A percentile compares a stretch with the other conserved stretches of the same genome.
These are phyloP conservation scores for Tiliacea aurago DNA, from an alignment of 2,888 invertebrate genomes.

Conservation along the genomic window DNA sequence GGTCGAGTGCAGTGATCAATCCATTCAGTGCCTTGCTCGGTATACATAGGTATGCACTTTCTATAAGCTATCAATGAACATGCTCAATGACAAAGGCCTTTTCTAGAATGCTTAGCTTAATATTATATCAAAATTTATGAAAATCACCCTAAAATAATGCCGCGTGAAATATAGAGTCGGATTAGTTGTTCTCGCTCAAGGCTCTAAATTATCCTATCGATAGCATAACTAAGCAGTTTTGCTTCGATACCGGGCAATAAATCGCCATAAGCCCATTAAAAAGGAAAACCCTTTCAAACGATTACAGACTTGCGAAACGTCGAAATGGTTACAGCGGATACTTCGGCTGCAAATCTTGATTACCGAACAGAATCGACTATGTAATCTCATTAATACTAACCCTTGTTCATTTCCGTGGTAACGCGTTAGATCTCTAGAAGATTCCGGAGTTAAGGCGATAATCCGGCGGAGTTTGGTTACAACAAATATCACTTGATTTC, in stretches of 20 bases:
- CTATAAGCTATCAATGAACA: background rate
- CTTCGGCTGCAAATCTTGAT: slow-evolving; percentile 70
- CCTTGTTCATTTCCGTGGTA: slow-evolving; percentile 62
- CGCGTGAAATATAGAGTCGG: slow-evolving; percentile 20
- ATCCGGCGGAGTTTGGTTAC: slow-evolving; percentile 33
- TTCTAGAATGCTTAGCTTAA: background rate
- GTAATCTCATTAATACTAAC: slow-evolving; percentile 75
- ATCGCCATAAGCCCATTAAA: slow-evolving; percentile 59
- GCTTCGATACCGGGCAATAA: slow-evolving; percentile 59
- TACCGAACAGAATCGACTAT: slow-evolving; percentile 72
- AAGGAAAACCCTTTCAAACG: slow-evolving; percentile 66
- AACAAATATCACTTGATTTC: slow-evolving; percentile 50
- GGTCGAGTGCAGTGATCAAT: slow-evolving; percentile 17
- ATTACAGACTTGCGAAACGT: slow-evolving; percentile 67
- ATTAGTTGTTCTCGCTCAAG: slow-evolving; percentile 18
- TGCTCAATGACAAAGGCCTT: background rate
- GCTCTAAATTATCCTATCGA: slow-evolving; percentile 35
- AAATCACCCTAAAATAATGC: slow-evolving; percentile 3
- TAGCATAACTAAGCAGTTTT: slow-evolving; percentile 43
- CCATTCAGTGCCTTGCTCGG: background rate
- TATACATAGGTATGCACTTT: background rate
- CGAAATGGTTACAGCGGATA: slow-evolving; percentile 60
- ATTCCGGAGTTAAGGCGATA: slow-evolving; percentile 40
- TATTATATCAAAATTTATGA: slow-evolving; percentile 4
- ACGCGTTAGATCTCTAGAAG: slow-evolving; percentile 48